Evolutionary conservation across 2,888 invertebrate genomes (phyloP).

Genomic region (Andrena minutula): DNA sequence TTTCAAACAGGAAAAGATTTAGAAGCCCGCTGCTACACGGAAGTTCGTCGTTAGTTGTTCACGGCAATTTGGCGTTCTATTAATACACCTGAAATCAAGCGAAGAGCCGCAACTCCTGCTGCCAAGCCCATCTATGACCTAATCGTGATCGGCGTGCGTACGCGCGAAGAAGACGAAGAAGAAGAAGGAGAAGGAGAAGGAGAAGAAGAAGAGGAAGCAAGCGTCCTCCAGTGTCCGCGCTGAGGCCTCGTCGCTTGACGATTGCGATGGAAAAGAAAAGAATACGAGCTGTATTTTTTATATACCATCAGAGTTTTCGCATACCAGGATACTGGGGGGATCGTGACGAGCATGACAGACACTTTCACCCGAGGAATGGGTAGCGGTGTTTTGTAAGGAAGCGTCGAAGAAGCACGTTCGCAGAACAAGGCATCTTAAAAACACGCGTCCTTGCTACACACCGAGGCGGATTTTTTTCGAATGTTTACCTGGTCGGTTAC

Average conservation of each 20-base stretch:
- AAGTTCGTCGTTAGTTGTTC: constrained; percentile 69
- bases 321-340: constrained; percentile 8
- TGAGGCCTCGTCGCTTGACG: no score
- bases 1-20: constrained; percentile 15
- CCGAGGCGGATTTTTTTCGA: not conserved
- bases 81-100: constrained; percentile 80
- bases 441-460: not conserved
- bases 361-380: constrained; percentile 26
- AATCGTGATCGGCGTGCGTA: constrained; percentile 67
- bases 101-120: constrained; percentile 71
- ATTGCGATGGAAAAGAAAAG: not conserved
- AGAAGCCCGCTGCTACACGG: constrained; percentile 53
- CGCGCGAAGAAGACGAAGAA: constrained; percentile 32
- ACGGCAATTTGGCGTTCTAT: constrained; percentile 78
- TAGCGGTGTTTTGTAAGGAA: no score
- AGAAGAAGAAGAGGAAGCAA: no score
- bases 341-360: not conserved
- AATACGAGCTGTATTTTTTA: constrained; percentile 11
- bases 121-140: constrained; percentile 82
- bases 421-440: not conserved
- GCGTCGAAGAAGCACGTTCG: no score
- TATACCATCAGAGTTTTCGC: constrained; percentile 19
- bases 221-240: no score
- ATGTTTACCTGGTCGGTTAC: not conserved
- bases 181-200: constrained; percentile 20